These are phyloP conservation scores for Ptyas mucosa DNA, from an alignment of 2,113 vertebrate species.

Conservation along the genomic window DNA sequence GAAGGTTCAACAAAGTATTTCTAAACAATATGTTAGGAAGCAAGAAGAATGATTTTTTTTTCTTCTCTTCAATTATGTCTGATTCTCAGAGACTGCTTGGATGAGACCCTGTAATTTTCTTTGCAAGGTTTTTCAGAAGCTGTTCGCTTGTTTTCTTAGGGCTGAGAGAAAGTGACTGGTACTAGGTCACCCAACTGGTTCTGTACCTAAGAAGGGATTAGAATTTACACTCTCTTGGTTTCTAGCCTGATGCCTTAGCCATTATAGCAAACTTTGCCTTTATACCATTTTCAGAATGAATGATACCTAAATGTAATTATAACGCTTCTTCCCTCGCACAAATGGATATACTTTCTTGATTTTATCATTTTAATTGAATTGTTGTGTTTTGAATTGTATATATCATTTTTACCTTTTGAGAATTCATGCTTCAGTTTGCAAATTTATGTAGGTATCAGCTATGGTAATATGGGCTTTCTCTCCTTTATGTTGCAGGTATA, in stretches of 20 bases:
- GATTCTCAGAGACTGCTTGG: neutral
- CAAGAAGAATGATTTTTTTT: neutral
- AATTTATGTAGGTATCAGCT: neutral
- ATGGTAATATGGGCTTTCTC: neutral
- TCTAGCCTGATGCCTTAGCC: neutral
- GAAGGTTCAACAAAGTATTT: neutral
- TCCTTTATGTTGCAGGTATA: slow-evolving; percentile 77
- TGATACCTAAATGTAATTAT: neutral
- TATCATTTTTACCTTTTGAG: neutral
- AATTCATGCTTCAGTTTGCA: neutral
- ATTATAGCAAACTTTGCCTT: neutral
- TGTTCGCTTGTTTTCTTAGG: neutral
- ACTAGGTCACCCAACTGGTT: neutral
- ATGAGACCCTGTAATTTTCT: neutral
- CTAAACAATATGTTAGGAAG: neutral
- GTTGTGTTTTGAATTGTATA: neutral
- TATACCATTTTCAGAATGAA: neutral
- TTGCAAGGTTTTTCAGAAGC: neutral
- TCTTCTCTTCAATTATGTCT: neutral
- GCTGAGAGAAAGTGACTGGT: neutral
- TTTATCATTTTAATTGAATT: neutral
- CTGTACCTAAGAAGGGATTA: neutral
- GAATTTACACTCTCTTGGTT: neutral
- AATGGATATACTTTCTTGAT: neutral
- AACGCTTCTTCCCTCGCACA: neutral